These are phyloP conservation scores for Petrocephalus sullivani DNA, from an alignment of 2,797 vertebrate genomes.

Conservation along the genomic window DNA sequence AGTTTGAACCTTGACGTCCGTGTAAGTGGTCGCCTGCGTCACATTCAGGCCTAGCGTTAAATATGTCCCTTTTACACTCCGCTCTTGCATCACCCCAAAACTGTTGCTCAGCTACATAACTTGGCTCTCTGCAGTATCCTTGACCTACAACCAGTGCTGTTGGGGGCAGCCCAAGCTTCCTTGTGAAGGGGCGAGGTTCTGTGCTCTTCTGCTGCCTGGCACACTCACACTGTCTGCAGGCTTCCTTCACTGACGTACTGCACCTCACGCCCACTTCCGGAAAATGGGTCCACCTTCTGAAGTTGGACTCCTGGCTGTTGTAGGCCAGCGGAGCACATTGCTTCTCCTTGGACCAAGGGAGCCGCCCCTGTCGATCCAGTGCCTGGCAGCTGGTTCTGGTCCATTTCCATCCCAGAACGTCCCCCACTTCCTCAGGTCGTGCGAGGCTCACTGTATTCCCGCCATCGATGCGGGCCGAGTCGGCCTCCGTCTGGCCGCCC, in stretches of 20 bases:
- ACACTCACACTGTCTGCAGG: constrained; percentile 42
- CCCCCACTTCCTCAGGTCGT: constrained; percentile 34
- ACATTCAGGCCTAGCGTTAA: constrained; percentile 47
- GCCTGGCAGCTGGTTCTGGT: constrained; percentile 45
- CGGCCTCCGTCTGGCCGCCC: constrained; percentile 41
- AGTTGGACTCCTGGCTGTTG: constrained; percentile 41
- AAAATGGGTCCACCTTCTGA: constrained; percentile 47
- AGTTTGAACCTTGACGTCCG: constrained; percentile 40
- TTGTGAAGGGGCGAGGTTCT: constrained; percentile 41
- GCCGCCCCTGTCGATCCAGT: constrained; percentile 41
- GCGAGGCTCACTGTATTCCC: constrained; percentile 52
- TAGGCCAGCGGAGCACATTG: constrained; percentile 47
- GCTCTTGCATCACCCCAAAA: constrained; percentile 46
- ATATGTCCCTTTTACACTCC: constrained; percentile 43
- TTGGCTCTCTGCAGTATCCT: constrained; percentile 48
- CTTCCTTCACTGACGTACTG: constrained; percentile 45
- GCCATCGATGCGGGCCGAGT: constrained; percentile 45
- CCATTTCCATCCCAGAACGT: constrained; percentile 42
- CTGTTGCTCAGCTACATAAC: constrained; percentile 47
- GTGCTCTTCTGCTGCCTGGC: constrained; percentile 41
- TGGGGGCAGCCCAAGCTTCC: constrained; percentile 48
- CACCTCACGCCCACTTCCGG: constrained; percentile 39
- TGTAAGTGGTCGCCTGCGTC: constrained; percentile 46
- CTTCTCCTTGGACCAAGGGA: constrained; percentile 53
- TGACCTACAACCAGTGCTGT: constrained; percentile 45